Evolutionary conservation across 2,888 invertebrate species (phyloP).

Genomic region (Caenorhabditis sp.): DNA sequence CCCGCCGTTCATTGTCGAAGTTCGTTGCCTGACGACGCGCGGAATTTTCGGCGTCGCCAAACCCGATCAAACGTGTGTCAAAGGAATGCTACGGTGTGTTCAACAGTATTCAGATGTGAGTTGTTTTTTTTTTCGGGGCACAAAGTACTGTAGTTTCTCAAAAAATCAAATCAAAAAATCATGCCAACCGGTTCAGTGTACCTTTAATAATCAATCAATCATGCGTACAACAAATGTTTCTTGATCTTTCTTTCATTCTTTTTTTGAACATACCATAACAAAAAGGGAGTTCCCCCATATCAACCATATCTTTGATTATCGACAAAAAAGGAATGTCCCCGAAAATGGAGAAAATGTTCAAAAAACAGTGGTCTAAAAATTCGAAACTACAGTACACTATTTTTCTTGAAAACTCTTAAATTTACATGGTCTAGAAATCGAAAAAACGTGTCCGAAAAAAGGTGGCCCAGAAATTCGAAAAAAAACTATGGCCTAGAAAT

Average conservation of each 20-base stretch:
- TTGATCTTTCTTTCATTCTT: not conserved
- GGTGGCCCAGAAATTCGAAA: no score
- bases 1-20: slow-evolving; percentile 58
- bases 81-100: slow-evolving; percentile 56
- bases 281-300: slow-evolving; percentile 1
- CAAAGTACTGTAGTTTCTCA: no score
- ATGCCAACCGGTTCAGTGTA: not conserved
- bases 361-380: no score
- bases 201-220: not conserved
- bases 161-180: not conserved
- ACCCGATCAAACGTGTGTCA: slow-evolving; percentile 52
- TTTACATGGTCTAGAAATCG: no score
- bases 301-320: no score
- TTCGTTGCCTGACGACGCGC: slow-evolving; percentile 38
- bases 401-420: no score
- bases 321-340: no score
- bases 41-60: not conserved
- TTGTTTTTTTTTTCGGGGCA: no score
- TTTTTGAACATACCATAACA: not conserved
- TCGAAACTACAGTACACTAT: no score
- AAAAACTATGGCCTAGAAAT: no score
- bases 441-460: no score
- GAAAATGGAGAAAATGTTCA: no score
- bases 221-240: slow-evolving; percentile 3
- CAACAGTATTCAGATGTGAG: slow-evolving; percentile 56